Base-by-base conservation (phyloP, 2,888 invertebrate species). In the Phyllotreta cruciferae region DNA sequence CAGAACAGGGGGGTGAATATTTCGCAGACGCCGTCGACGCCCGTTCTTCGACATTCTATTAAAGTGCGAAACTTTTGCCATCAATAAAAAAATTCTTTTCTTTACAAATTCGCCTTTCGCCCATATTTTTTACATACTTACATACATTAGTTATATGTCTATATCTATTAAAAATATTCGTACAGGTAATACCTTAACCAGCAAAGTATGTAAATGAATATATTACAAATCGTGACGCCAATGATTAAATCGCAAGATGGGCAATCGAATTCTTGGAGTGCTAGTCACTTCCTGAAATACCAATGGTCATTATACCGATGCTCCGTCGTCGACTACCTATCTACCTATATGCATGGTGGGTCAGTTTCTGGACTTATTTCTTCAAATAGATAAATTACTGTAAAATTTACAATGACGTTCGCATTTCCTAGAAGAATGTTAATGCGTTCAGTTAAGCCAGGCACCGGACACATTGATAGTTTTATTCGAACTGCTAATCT, bases 241-340 rank as follows among this genome's bases (percentile, higher is more conserved):
- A 35, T 49, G 49, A 36, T 49, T 10, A 52, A 36, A 47, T 9
- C 9, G n/a, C 24, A 37, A 42, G 44, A 56, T 56, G 56, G 45
- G 57, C 45, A 57, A 53, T 52, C 62, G 52, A 38, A 57, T 62
- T 53, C 53, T 62, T 53, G 11, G 38, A 53, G 53, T 57, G 45
- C 57, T 44, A 60, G 60, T 44, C 52, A 60, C 60, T 60, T 60
- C 60, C 60, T 60, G 60, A 60, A 60, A 60, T 62, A 53, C 62
- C 62, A 47, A 57, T 62, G 47, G 62, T 62, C 62, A 60, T 38
- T 60, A 3, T 24, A 24, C 24, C 24, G 24, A 24, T 60, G 44
- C 42, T 52, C 24, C 52, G 10, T 44, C 42, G 44, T 37, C 13
- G 49, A 24, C 49, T n/a, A 13, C 53, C 44, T 5, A 24, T 4